phyloP scores from a whole-genome alignment of 2,797 vertebrate genomes.

The Vultur gryphus region DNA sequence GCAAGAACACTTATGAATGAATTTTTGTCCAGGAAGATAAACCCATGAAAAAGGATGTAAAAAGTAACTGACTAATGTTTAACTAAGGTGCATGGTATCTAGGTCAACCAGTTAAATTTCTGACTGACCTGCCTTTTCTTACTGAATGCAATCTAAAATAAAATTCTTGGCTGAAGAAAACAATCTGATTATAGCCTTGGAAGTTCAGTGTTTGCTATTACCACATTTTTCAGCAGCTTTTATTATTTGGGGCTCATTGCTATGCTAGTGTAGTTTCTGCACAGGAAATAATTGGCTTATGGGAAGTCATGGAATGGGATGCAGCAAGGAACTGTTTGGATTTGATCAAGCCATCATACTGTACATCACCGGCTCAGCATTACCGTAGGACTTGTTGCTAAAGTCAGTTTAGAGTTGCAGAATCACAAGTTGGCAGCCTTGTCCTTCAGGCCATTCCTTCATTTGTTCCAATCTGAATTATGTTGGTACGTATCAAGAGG shows the following conservation, averaged over 20 bases:
- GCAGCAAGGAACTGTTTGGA: background rate
- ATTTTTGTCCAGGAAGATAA: background rate
- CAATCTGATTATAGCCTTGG: background rate
- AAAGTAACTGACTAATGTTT: background rate
- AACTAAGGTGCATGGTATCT: background rate
- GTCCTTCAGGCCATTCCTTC: background rate
- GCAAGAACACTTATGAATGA: background rate
- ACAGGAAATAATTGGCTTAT: background rate
- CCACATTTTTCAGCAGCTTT: background rate
- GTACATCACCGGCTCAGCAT: background rate
- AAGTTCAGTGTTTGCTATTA: background rate
- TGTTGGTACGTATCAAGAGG: fast-evolving
- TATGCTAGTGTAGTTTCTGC: background rate
- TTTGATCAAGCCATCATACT: background rate
- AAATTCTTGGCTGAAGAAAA: background rate
- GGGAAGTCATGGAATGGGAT: background rate
- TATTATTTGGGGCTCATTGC: background rate
- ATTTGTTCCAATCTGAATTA: background rate
- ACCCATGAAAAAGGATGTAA: background rate
- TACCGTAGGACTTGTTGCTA: background rate
- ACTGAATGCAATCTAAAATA: background rate
- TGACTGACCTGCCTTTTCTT: background rate
- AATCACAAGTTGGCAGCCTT: background rate
- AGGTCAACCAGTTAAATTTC: background rate
- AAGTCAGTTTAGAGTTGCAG: background rate